Conservation (phyloP, 2,888 invertebrate species). For the Drosophila meridionalis region DNA sequence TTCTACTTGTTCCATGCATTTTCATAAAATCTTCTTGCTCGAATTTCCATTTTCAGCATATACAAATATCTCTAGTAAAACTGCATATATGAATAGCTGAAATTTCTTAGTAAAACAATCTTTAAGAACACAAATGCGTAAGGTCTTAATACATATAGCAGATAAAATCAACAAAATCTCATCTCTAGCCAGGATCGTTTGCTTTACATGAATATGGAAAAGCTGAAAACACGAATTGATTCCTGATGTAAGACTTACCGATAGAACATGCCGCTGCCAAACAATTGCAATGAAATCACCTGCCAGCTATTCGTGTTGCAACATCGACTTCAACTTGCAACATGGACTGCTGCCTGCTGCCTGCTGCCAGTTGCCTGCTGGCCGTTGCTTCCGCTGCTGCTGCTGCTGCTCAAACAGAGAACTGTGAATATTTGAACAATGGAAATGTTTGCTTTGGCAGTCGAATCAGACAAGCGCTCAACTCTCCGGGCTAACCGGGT, state of each 20-base stretch:
- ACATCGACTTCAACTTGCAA: too few species aligned
- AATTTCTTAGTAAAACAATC: background rate
- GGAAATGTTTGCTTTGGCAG: slow-evolving; percentile 38
- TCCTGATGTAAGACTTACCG: background rate
- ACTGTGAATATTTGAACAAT: slow-evolving; percentile 32
- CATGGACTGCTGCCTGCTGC: background rate
- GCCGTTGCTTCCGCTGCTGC: background rate
- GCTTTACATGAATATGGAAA: background rate
- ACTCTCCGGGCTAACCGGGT: slow-evolving; percentile 20
- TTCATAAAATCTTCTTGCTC: background rate
- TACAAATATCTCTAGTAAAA: background rate
- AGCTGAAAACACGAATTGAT: background rate
- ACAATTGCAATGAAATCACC: slow-evolving; percentile 15
- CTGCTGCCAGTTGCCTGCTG: background rate
- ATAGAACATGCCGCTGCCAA: background rate
- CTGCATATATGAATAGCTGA: background rate
- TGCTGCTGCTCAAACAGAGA: slow-evolving; percentile 17
- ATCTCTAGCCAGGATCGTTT: background rate
- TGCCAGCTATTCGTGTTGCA: slow-evolving; percentile 19
- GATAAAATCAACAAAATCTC: background rate
- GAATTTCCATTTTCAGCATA: background rate
- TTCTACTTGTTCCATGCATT: background rate
- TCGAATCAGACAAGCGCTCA: slow-evolving; percentile 29
- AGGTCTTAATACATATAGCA: background rate
- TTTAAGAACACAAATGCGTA: background rate